phyloP scores from a whole-genome alignment of 2,797 vertebrate species.

The Bufotes viridis region DNA sequence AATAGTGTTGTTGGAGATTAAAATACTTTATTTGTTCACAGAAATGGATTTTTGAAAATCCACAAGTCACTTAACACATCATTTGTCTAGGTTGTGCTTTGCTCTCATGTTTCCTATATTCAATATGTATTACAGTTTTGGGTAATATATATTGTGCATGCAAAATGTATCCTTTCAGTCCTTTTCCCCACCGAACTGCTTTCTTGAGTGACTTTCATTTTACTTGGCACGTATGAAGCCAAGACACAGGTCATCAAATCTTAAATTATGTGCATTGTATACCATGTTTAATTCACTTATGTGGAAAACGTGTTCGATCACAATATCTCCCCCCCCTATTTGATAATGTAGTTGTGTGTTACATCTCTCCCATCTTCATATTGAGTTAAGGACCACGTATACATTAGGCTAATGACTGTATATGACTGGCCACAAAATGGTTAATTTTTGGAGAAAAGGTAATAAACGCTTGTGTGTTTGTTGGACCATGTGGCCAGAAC shows the following conservation, averaged over 20 bases:
- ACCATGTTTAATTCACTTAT: not conserved
- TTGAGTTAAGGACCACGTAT: too few relatives aligned
- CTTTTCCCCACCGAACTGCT: conserved; percentile 46
- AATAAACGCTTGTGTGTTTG: too few relatives aligned
- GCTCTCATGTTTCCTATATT: conserved; percentile 23
- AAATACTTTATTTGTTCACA: conserved; percentile 31
- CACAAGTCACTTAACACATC: conserved; percentile 19
- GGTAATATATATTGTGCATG: conserved; percentile 35
- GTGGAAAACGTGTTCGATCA: conserved; percentile 57
- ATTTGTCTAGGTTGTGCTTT: conserved; percentile 3
- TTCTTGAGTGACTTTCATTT: conserved; percentile 52
- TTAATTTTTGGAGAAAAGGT: too few relatives aligned
- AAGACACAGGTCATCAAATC: conserved; percentile 27
- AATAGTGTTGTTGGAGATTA: not conserved
- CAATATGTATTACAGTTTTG: conserved; percentile 22
- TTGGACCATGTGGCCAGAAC: too few relatives aligned
- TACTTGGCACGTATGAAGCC: not conserved
- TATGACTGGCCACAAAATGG: too few relatives aligned
- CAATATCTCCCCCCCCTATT: not conserved
- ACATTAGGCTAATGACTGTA: too few relatives aligned
- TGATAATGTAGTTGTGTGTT: too few relatives aligned
- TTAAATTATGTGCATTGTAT: conserved; percentile 9
- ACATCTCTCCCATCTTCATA: too few relatives aligned
- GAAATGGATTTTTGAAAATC: not conserved
- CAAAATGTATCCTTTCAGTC: conserved; percentile 32